Conservation (phyloP, 2,888 invertebrate species). For the Acleris sparsana region DNA sequence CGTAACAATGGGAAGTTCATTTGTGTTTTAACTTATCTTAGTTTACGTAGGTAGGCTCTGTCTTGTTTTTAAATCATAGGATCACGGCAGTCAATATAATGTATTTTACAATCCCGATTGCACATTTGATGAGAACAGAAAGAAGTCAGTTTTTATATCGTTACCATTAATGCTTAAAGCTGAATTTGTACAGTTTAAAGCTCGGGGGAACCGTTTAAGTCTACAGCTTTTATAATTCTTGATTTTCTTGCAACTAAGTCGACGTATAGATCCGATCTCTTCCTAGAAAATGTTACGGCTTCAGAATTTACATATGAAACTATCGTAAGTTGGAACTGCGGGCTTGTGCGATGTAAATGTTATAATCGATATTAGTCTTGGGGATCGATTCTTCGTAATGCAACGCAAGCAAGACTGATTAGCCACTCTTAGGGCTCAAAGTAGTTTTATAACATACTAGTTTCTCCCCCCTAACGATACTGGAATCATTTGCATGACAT, state of each 20-base stretch:
- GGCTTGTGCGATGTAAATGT: conserved; percentile 68
- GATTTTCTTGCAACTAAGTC: conserved; percentile 34
- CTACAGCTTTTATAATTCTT: conserved; percentile 18
- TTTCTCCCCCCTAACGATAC: conserved; percentile 54
- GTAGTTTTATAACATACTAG: conserved; percentile 56
- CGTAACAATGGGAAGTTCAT: no score
- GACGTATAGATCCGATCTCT: conserved; percentile 42
- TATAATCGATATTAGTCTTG: conserved; percentile 73
- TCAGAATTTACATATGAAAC: conserved; percentile 69
- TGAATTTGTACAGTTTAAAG: conserved; percentile 21
- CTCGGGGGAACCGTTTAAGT: conserved; percentile 24
- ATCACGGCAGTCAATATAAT: neutral
- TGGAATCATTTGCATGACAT: conserved; percentile 70
- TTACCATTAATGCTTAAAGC: neutral
- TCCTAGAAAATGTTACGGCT: conserved; percentile 56
- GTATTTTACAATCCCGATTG: neutral
- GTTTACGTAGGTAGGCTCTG: no score
- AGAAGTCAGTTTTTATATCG: neutral
- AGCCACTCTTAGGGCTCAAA: conserved; percentile 58
- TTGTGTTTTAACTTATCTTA: no score
- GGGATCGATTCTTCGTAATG: conserved; percentile 71
- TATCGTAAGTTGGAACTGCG: conserved; percentile 59
- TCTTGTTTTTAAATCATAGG: no score
- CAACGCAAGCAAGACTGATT: conserved; percentile 68
- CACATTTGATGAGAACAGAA: neutral